These are phyloP conservation scores for Acanthaster planci DNA, from an alignment of 35 echinoderm and acorn worm genomes.

Conservation along the genomic window DNA sequence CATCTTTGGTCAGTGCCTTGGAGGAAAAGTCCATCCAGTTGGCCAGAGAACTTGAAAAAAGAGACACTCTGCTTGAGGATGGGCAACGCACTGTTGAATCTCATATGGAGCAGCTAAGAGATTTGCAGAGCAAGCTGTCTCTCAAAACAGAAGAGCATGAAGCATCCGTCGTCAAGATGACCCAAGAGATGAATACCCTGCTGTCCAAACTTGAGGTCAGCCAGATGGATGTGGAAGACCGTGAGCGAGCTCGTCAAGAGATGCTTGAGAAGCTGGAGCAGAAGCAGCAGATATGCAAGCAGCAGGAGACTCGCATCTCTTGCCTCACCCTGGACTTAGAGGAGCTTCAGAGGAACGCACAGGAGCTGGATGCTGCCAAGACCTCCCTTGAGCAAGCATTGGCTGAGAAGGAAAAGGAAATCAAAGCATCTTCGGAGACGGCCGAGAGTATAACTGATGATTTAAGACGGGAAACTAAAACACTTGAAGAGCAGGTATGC, in stretches of 20 bases:
- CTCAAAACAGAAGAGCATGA: slow-evolving; percentile 9
- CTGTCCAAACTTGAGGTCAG: slow-evolving; percentile 56
- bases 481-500: not conserved
- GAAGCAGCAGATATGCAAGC: slow-evolving; percentile 18
- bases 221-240: slow-evolving; percentile 68
- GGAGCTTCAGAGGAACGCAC: slow-evolving; percentile 9
- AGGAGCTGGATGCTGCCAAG: not conserved
- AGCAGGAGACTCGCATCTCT: slow-evolving; percentile 30
- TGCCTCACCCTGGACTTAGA: not conserved
- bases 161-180: not conserved
- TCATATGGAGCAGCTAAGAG: slow-evolving; percentile 48
- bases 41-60: slow-evolving; percentile 28
- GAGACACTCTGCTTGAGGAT: slow-evolving; percentile 22
- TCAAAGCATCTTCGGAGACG: not conserved
- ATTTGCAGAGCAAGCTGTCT: slow-evolving; percentile 15
- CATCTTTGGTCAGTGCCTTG: slow-evolving; percentile 11
- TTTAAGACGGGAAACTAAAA: slow-evolving; percentile 32
- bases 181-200: slow-evolving; percentile 36
- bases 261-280: not conserved
- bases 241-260: slow-evolving; percentile 33
- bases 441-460: slow-evolving; percentile 17
- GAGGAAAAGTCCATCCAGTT: slow-evolving; percentile 28
- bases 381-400: slow-evolving; percentile 22
- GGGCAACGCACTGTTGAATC: slow-evolving; percentile 28
- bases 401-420: slow-evolving; percentile 12